Conservation (phyloP, 1,140 invertebrate genomes). For the Drosophila arawakana region DNA sequence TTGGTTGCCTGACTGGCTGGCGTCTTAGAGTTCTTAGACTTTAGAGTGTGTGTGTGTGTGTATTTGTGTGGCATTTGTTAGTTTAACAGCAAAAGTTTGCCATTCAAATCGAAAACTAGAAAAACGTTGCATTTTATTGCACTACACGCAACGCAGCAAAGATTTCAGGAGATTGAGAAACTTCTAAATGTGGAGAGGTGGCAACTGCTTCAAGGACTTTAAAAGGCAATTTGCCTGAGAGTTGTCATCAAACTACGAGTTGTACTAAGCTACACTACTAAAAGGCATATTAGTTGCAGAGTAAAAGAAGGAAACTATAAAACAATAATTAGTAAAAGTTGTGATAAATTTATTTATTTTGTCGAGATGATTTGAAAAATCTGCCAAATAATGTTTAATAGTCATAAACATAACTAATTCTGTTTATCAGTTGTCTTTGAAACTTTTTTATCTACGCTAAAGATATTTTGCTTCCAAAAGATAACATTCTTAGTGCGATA, state of each 20-base stretch:
- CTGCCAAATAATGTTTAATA: too few species aligned
- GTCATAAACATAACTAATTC: too few species aligned
- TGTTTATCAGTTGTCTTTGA: too few species aligned
- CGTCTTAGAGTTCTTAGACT: constrained; percentile 23
- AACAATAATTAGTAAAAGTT: too few species aligned
- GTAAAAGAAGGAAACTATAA: not conserved
- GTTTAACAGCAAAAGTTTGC: constrained; percentile 81
- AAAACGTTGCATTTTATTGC: constrained; percentile 74
- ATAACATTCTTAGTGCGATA: too few species aligned
- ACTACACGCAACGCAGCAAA: constrained; percentile 1
- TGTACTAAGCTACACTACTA: not conserved
- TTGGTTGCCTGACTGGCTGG: constrained; percentile 44
- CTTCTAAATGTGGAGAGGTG: constrained; percentile 21
- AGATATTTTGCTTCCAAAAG: too few species aligned
- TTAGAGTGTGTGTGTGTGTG: not conserved
- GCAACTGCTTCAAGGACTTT: constrained; percentile 58
- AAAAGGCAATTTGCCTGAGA: constrained; percentile 57
- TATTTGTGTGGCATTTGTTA: constrained; percentile 62
- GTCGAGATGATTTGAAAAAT: too few species aligned
- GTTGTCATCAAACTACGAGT: constrained; percentile 35
- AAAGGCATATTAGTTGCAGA: not conserved
- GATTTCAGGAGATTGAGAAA: not conserved
- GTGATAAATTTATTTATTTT: too few species aligned
- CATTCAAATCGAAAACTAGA: constrained; percentile 80
- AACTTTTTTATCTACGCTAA: too few species aligned